These are phyloP conservation scores for Rotaria socialis DNA, from an alignment of 2,888 invertebrate genomes.

Conservation along the genomic window DNA sequence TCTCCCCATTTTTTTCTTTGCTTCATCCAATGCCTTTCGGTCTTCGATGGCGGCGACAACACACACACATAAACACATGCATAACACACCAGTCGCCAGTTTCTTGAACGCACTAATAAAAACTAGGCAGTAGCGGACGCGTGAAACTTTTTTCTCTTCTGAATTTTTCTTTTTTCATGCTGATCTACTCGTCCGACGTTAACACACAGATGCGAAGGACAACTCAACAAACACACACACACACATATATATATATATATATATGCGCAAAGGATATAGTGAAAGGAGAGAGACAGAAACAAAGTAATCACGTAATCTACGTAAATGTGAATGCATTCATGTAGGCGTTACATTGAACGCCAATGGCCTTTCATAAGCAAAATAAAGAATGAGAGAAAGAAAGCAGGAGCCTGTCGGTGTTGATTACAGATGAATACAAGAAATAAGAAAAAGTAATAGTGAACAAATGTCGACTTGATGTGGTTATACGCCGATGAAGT, in stretches of 20 bases:
- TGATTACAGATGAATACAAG: neutral
- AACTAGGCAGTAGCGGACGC: neutral
- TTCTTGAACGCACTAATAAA: neutral
- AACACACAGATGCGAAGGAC: conserved; percentile 21
- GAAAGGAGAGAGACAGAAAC: neutral
- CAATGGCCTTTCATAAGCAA: neutral
- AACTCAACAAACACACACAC: conserved; percentile 8
- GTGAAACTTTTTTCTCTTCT: neutral
- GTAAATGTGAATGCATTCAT: neutral
- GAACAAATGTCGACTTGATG: conserved; percentile 23
- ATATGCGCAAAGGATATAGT: neutral
- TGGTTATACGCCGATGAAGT: neutral
- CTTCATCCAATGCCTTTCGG: conserved; percentile 1
- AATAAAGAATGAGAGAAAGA: neutral
- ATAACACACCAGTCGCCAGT: neutral
- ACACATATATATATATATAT: too few species aligned
- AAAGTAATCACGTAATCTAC: conserved; percentile 5
- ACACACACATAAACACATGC: neutral
- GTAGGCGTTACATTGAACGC: neutral
- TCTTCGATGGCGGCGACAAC: conserved; percentile 10
- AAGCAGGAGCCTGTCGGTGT: neutral
- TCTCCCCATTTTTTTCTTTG: neutral
- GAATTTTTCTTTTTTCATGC: neutral
- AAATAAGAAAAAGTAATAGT: neutral
- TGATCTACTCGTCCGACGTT: conserved; percentile 19